Evolutionary conservation across 2,113 vertebrate genomes (phyloP), one percentile per base, ranked within the genome.

Genomic region (Chaetodon trifascialis): DNA sequence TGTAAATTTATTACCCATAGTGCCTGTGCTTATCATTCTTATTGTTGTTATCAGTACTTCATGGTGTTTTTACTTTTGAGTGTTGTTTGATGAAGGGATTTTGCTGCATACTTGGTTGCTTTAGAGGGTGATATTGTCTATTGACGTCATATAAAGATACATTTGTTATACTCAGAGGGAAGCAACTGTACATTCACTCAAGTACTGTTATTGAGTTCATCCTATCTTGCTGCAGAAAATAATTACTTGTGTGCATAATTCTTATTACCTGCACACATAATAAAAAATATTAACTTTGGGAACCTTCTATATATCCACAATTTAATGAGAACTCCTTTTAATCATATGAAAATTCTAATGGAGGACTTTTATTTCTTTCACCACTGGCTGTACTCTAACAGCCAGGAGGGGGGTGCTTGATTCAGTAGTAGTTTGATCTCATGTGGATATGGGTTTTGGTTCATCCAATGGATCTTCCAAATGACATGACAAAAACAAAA

Each of bases 1-100:
- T 84, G 40, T 81, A 51, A 74, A 81, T 74, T 75, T 36, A 81
- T 79, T 70, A 67, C 68, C 42, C 60, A 58, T 3, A 66, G 46
- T 14, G 11, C 11, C n/a, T 2, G 7, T 66, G 77, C 56, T 56
- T 82, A 25, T 68, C 69, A 55, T 67, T 62, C 30, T 23, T 36
- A 4, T 16, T 49, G 59, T 69, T 82, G 54, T 23, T 55, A 54
- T 17, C 15, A 3, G 9, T 70, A 25, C 40, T 12, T 62, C 54
- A 54, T 34, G 36, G 12, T 54, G 46, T 16, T 25, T 30, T 30
- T 69, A 60, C 56, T 69, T 60, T 34, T 30, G 30, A 69, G 56
- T 51, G 10, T 40, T 59, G 7, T 7, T 34, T 17, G 7, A 2
- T 72, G 7, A 36, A 47, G 14, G 14, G 19, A 10, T 59, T 65